Evolutionary conservation across 2,888 invertebrate genomes (phyloP), one percentile per base, ranked within the genome.

Genomic region (Cistogaster globosa): DNA sequence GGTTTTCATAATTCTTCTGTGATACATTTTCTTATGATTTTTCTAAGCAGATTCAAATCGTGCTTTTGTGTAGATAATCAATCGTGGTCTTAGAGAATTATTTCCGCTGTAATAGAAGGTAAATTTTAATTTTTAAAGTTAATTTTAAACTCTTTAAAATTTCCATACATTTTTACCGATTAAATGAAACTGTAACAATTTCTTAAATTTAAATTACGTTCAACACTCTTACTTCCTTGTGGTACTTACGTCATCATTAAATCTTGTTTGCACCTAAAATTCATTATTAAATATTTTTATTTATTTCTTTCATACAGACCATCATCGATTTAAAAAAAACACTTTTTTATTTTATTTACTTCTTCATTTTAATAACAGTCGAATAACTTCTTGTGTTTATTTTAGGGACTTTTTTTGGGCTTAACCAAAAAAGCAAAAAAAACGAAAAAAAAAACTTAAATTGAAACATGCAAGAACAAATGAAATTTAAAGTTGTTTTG

Each of bases 401-500:
- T 69, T 78, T 14, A 48, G 57, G n/a, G 20, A 65, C 76, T n/a
- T 12, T 58, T 75, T 45, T 68, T 45, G 38, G n/a, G 4, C 42
- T 51, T 3, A 53, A 20, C 5, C 16, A 20, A 48, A 72, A 51
- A 51, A 26, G 38, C 48, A 42, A 14, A 32, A 7, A 32, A 32
- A 32, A 32, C 32, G 32, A 32, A 32, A 6, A 32, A 32, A 32
- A 32, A 22, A 12, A 51, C 16, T 48, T 12, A 18, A 22, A 68
- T 18, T 51, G 45, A 60, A 78, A 69, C 69, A 63, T 67, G 60
- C 42, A 53, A 45, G 57, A 58, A 63, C 57, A 65, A 82, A 69
- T 82, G 65, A 74, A 84, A 71, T 63, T 57, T 82, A 65, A 86
- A 84, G 74, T 86, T 82, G 87, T 87, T 86, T 78, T 83, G 86